phyloP scores from a whole-genome alignment of 2,797 vertebrate species.

The Alectoris magna region DNA sequence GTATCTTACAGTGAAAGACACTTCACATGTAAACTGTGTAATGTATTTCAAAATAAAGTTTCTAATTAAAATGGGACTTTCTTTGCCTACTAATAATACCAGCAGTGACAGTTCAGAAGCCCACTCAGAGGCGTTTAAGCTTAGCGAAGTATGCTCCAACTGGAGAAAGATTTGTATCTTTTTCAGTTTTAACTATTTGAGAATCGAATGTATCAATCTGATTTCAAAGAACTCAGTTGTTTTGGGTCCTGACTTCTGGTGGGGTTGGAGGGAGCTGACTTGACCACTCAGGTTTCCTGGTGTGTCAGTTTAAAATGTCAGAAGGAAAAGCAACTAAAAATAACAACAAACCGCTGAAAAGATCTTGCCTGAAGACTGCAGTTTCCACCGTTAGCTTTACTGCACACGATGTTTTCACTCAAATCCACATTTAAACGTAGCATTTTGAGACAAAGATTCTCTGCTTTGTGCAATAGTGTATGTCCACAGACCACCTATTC shows the following conservation, averaged over 20 bases:
- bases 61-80: slow-evolving; percentile 70
- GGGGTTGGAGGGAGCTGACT: background rate
- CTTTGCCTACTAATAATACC: slow-evolving; percentile 58
- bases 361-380: background rate
- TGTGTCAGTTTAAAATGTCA: background rate
- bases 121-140: background rate
- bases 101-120: slow-evolving; percentile 24
- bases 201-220: background rate
- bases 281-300: background rate
- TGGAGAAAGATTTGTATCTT: too few relatives aligned
- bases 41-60: slow-evolving; percentile 73
- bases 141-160: background rate
- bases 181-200: background rate
- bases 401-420: background rate
- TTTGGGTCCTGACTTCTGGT: background rate
- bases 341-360: background rate
- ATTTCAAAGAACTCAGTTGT: background rate
- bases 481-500: background rate
- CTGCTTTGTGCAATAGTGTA: background rate
- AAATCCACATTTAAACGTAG: background rate
- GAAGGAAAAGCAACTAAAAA: background rate
- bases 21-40: slow-evolving; percentile 60
- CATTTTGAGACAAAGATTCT: background rate
- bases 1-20: slow-evolving; percentile 34
- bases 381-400: background rate